Evolutionary conservation across 2,888 invertebrate genomes (phyloP).

Genomic region (Julus scandinavius): DNA sequence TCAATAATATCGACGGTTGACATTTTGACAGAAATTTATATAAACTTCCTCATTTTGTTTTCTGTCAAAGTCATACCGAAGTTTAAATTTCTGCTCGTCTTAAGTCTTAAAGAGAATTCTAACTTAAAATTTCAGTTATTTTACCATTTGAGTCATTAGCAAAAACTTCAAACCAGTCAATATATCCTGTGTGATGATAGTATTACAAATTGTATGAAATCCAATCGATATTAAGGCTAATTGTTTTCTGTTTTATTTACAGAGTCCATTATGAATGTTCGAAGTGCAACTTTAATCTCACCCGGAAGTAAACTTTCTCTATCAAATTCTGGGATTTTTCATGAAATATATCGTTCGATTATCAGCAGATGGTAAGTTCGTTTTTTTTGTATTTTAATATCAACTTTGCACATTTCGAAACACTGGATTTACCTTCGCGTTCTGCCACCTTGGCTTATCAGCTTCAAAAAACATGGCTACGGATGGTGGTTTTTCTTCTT

Average conservation of each 20-base stretch:
- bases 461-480: too few species aligned
- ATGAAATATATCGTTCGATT: too few species aligned
- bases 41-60: slow-evolving; percentile 1
- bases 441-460: background rate
- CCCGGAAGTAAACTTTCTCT: background rate
- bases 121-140: too few species aligned
- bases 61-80: background rate
- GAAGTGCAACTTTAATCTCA: background rate
- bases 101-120: too few species aligned
- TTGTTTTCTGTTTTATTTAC: background rate
- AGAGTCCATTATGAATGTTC: background rate
- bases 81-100: too few species aligned
- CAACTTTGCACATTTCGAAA: background rate
- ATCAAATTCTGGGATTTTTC: background rate
- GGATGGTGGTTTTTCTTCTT: too few species aligned
- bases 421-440: background rate
- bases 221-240: background rate
- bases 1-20: background rate
- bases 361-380: slow-evolving; percentile 18
- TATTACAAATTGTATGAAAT: too few species aligned
- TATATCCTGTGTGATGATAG: too few species aligned
- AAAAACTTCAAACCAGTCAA: too few species aligned
- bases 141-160: too few species aligned
- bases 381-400: background rate
- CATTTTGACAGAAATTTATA: slow-evolving; percentile 21